phyloP scores from a whole-genome alignment of 2,797 vertebrate species.

The Rhabdomys pumilio region DNA sequence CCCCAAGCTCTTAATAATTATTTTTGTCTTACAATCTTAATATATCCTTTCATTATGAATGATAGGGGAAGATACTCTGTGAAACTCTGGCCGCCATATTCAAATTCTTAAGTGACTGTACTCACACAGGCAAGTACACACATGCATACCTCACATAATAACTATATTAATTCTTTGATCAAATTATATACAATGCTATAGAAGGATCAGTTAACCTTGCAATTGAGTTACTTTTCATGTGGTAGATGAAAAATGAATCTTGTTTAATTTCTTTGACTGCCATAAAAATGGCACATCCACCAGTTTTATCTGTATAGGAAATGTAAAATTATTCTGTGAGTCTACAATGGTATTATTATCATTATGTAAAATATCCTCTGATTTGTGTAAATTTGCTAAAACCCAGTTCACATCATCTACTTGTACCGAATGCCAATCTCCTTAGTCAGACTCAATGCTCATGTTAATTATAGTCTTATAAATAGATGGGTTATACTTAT shows the following conservation, averaged over 20 bases:
- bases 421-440: constrained; percentile 65
- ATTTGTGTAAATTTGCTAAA: constrained; percentile 81
- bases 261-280: constrained; percentile 63
- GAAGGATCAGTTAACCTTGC: not conserved
- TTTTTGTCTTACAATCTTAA: not conserved
- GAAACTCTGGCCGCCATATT: not conserved
- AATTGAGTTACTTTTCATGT: constrained; percentile 53
- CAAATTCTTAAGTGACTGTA: too few species aligned
- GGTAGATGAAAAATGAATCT: constrained; percentile 53
- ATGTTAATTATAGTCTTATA: constrained; percentile 74
- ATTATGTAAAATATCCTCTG: constrained; percentile 73
- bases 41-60: not conserved
- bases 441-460: constrained; percentile 77
- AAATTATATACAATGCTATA: not conserved
- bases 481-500: constrained; percentile 67
- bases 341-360: constrained; percentile 72
- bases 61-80: not conserved
- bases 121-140: not conserved
- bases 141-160: not conserved
- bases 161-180: not conserved
- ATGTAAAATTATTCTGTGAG: constrained; percentile 70
- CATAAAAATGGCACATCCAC: constrained; percentile 29
- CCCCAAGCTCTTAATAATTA: not conserved
- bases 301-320: constrained; percentile 59
- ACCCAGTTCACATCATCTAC: constrained; percentile 70